Evolutionary conservation across 30 jellyfish, hydroid and myxozoan genomes (phyloP).

Genomic region (Pelagia noctiluca): DNA sequence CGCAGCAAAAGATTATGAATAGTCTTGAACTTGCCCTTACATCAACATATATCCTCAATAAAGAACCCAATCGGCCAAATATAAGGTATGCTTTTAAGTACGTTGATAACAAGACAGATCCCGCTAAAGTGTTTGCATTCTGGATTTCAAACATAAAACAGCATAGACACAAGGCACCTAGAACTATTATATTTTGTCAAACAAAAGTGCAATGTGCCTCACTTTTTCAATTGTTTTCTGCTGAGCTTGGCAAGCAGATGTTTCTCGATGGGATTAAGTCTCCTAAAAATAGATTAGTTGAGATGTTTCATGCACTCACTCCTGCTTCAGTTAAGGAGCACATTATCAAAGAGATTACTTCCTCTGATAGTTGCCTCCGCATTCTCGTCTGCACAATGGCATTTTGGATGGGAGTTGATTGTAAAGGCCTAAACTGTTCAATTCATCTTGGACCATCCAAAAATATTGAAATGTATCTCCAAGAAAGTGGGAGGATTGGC

Average conservation of each 20-base stretch:
- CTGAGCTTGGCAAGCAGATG: background rate
- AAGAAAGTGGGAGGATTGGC: too few relatives aligned
- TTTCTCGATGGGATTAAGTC: background rate
- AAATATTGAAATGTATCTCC: too few relatives aligned
- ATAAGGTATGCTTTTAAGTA: background rate
- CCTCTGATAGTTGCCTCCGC: too few relatives aligned
- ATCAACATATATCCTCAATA: background rate
- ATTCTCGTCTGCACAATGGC: too few relatives aligned
- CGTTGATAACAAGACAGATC: background rate
- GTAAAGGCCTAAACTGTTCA: too few relatives aligned
- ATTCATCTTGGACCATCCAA: too few relatives aligned
- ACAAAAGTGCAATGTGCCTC: background rate
- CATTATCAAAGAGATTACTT: too few relatives aligned
- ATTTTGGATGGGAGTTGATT: too few relatives aligned
- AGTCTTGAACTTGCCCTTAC: background rate
- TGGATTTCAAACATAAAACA: background rate
- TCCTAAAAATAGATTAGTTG: background rate
- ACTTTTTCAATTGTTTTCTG: background rate
- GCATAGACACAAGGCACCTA: background rate
- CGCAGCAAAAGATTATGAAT: background rate
- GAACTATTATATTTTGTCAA: background rate
- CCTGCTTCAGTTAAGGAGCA: background rate
- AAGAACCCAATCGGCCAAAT: background rate
- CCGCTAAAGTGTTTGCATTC: background rate
- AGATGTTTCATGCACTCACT: background rate